phyloP scores from a whole-genome alignment of 2,888 invertebrate species.

The Ectemnius cavifrons region DNA sequence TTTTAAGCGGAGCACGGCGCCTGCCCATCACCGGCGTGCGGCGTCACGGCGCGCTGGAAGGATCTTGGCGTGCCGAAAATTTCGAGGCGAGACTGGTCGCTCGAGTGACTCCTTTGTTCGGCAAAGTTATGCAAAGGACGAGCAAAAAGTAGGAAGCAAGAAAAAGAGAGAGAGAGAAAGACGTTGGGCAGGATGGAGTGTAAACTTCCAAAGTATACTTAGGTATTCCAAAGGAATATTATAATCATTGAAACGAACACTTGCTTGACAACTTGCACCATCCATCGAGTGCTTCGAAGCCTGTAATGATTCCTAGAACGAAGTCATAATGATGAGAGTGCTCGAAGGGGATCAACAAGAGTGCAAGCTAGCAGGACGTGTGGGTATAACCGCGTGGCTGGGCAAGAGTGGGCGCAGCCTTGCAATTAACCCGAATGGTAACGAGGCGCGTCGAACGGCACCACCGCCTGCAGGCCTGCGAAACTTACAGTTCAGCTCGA shows the following conservation, averaged over 20 bases:
- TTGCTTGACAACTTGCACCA: no score
- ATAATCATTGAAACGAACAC: no score
- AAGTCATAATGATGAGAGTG: no score
- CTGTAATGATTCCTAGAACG: no score
- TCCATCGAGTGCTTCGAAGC: no score
- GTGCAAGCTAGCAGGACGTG: constrained; percentile 18
- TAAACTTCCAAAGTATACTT: no score
- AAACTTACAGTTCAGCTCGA: background rate
- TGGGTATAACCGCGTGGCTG: constrained; percentile 46
- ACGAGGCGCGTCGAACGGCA: constrained; percentile 67
- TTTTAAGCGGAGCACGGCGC: constrained; percentile 8
- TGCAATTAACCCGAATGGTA: constrained; percentile 74
- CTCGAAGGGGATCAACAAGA: no score
- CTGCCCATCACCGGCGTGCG: constrained; percentile 16
- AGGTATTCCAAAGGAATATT: no score
- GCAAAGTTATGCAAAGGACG: constrained; percentile 46
- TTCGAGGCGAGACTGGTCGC: constrained; percentile 48
- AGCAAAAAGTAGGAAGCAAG: constrained; percentile 17
- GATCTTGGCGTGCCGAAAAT: constrained; percentile 40
- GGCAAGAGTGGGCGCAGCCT: constrained; percentile 34
- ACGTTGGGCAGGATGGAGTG: background rate
- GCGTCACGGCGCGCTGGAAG: constrained; percentile 43
- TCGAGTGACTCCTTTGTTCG: constrained; percentile 61
- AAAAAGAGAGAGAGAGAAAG: constrained; percentile 17
- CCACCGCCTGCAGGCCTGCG: constrained; percentile 1